Base-by-base conservation (phyloP, 2,888 invertebrate genomes). In the Neoscelio sp. region DNA sequence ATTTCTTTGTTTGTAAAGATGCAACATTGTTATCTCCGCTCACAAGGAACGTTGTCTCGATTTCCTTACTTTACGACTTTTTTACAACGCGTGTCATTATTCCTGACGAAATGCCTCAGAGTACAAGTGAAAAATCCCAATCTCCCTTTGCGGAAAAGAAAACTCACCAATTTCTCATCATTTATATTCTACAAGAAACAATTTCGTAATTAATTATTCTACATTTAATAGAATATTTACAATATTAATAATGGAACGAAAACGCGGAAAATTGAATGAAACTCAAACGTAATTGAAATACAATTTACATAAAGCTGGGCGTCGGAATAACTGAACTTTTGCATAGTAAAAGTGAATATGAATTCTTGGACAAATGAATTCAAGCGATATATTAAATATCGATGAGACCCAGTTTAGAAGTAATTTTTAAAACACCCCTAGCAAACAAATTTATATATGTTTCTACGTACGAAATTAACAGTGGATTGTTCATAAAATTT, bases 31-130 rank as follows among this genome's bases (percentile, higher is more conserved):
- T 70, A 70, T 58, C 58, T 52, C 33, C 28, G 10, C 17, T 46
- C 20, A 13, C 42, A 52, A 42, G 28, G 42, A 38, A 33, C 28
- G 26, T 65, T 67, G 65, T 23, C 54, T 74, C 42, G 42, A 73
- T 65, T 75, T 75, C 56, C 60, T 75, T 44, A 20, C 44, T 75
- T 67, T 67, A 67, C 35, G 56, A 60, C 65, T 26, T 67, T 75
- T 67, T 67, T 67, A 60, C 28, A 52, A 42, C 60, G 42, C n/a
- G 33, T 56, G 26, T 67, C 56, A 60, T 67, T 58, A 50, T 44
- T 52, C 42, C 13, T 42, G 50, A 40, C 20, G 50, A 56, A 46
- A 56, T 28, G 46, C 3, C 38, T 40, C 35, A 54, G 48, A 58
- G 23, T 70, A 20, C 50, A 48, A 58, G 58, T 70, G 38, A 50